Conservation (phyloP, 2,797 vertebrate species). For the Synanceia verrucosa region DNA sequence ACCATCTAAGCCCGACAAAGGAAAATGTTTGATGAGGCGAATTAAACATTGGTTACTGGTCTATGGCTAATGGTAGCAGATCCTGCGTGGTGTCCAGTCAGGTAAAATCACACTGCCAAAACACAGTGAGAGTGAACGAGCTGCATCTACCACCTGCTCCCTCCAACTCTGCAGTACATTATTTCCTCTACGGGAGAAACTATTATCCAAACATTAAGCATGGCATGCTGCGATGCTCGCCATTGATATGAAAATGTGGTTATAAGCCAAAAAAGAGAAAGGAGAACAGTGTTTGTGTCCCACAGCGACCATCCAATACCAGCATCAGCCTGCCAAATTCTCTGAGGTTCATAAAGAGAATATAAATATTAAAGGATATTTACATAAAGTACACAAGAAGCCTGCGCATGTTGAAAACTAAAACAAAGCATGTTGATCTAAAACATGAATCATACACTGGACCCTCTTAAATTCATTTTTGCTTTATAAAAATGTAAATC, state of each 20-base stretch:
- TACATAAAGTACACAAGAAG: slow-evolving; percentile 17
- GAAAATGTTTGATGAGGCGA: not conserved
- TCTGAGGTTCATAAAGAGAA: not conserved
- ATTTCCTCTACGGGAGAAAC: slow-evolving; percentile 13
- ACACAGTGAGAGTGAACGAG: not conserved
- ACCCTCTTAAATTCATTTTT: slow-evolving; percentile 27
- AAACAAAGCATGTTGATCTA: too few species aligned
- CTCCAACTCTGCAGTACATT: slow-evolving; percentile 18
- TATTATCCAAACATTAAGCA: slow-evolving; percentile 17
- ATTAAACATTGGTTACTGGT: not conserved
- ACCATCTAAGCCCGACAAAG: not conserved
- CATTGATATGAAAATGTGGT: slow-evolving; percentile 25
- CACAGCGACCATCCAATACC: slow-evolving; percentile 5
- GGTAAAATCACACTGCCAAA: slow-evolving; percentile 11
- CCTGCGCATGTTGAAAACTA: not conserved
- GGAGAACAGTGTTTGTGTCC: not conserved
- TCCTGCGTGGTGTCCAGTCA: slow-evolving; percentile 6
- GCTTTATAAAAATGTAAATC: slow-evolving; percentile 57
- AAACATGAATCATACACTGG: slow-evolving; percentile 13
- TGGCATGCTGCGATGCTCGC: not conserved
- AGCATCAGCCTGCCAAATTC: not conserved
- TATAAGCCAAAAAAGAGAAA: not conserved
- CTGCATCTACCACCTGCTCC: slow-evolving; percentile 23
- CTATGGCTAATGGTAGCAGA: not conserved
- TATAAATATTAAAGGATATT: slow-evolving; percentile 19